Base-by-base conservation (phyloP, 2,888 invertebrate genomes). In the Xanthia icteritia region DNA sequence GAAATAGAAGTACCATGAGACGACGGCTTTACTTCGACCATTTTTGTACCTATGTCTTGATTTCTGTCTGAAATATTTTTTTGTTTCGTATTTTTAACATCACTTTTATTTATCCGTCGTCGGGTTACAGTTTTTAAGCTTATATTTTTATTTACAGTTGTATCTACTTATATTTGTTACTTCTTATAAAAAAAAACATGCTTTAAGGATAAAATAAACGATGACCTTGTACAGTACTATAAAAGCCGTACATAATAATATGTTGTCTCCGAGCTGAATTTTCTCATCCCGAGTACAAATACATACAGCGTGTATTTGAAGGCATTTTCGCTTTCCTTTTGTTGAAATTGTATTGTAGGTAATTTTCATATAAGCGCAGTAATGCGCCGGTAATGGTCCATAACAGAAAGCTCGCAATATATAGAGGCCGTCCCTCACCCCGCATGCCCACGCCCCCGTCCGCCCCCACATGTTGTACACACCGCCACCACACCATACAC, bases 361-460 rank as follows among this genome's bases (percentile, higher is more conserved):
- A 93, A 93, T 94, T 93, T 94, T 93, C 93, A 93, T 93, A 93
- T 90, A 92, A 92, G 89, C 92, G 90, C 91, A 92, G 92, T 94
- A 94, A 94, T 94, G 93, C 91, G 92, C 90, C 89, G 91, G 93
- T 94, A 94, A 94, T 94, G 93, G 94, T 90, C 94, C 94, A 93
- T 94, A 94, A 92, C 93, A 91, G 93, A 94, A 94, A 93, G 93
- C 94, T 92, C 89, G 91, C 91, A 89, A 92, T 94, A 92, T 94
- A 93, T 91, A 90, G 89, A 88, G 86, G 88, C 80, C 84, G 82
- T 82, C 83, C 81, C 82, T 82, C 84, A 76, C 68, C 76, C 76
- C 83, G 63, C 54, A 69, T 65, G 39, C 54, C 68, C 67, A 51
- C 69, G 63, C 75, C 80, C 73, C 72, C 70, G 64, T 39, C 71